Conservation (phyloP, 2,888 invertebrate genomes). For the Lordiphosa fenestrarum region DNA sequence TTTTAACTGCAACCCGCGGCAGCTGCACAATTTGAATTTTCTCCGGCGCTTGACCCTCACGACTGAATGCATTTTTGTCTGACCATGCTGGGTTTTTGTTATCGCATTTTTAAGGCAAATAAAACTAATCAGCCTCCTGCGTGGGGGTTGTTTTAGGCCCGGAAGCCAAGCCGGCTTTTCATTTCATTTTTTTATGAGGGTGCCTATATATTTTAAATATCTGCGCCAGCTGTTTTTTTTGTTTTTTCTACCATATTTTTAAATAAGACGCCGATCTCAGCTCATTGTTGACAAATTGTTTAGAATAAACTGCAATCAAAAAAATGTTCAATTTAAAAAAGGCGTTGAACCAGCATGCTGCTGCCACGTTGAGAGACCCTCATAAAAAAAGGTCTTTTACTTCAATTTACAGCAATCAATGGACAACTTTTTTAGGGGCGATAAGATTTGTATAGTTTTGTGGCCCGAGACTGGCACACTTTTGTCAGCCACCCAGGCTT, state of each 20-base stretch:
- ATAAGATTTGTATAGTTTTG: constrained; percentile 41
- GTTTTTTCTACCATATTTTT: constrained; percentile 5
- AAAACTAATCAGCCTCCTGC: constrained; percentile 8
- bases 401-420: constrained; percentile 53
- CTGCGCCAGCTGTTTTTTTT: constrained; percentile 33
- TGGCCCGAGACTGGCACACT: constrained; percentile 42
- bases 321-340: constrained; percentile 61
- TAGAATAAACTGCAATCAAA: constrained; percentile 39
- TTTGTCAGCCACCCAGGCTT: constrained; percentile 3
- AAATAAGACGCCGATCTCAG: constrained; percentile 15
- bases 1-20: constrained; percentile 46
- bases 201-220: constrained; percentile 13
- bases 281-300: constrained; percentile 66
- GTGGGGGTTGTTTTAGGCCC: constrained; percentile 3
- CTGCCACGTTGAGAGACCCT: constrained; percentile 35
- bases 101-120: constrained; percentile 24
- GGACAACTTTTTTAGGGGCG: constrained; percentile 50
- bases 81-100: constrained; percentile 53
- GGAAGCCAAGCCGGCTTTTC: constrained; percentile 19
- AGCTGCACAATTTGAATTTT: constrained; percentile 62
- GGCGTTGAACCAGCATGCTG: constrained; percentile 64
- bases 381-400: constrained; percentile 50
- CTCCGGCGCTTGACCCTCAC: constrained; percentile 61
- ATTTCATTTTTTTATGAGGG: constrained; percentile 40
- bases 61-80: constrained; percentile 33